Evolutionary conservation across 2,888 invertebrate genomes (phyloP).

Genomic region (Cataglyphis livida): DNA sequence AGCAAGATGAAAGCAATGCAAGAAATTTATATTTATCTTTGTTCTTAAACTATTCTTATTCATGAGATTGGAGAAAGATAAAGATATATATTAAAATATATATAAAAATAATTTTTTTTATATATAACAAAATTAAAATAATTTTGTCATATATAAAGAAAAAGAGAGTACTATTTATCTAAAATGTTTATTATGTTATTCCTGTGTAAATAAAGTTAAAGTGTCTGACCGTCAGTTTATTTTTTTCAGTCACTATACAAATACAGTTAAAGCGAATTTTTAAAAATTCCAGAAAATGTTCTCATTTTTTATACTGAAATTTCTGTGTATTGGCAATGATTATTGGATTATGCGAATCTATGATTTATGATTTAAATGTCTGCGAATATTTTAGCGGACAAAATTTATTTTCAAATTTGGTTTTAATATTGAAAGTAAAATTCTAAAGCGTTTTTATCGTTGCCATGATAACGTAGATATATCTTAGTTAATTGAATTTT

Average conservation of each 20-base stretch:
- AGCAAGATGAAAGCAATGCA: neutral
- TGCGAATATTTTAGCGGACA: neutral
- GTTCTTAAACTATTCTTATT: neutral
- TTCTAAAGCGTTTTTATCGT: neutral
- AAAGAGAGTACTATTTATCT: neutral
- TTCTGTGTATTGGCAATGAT: neutral
- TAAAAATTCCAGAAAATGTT: neutral
- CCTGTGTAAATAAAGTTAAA: neutral
- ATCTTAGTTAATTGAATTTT: slow-evolving; percentile 10
- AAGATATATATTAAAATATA: neutral
- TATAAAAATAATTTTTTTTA: slow-evolving; percentile 15
- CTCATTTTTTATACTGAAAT: neutral
- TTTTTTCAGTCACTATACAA: neutral
- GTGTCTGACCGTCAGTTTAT: neutral
- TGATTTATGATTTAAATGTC: neutral
- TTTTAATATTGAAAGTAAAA: neutral
- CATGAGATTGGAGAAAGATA: neutral
- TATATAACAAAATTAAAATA: too few relatives aligned
- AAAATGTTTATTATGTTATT: neutral
- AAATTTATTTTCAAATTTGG: neutral
- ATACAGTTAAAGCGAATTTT: neutral
- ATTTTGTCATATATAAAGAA: neutral
- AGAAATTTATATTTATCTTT: neutral
- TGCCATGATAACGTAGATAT: neutral
- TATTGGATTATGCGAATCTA: neutral